phyloP scores from a whole-genome alignment of 2,888 invertebrate species.

The Eutolmus rufibarbis region DNA sequence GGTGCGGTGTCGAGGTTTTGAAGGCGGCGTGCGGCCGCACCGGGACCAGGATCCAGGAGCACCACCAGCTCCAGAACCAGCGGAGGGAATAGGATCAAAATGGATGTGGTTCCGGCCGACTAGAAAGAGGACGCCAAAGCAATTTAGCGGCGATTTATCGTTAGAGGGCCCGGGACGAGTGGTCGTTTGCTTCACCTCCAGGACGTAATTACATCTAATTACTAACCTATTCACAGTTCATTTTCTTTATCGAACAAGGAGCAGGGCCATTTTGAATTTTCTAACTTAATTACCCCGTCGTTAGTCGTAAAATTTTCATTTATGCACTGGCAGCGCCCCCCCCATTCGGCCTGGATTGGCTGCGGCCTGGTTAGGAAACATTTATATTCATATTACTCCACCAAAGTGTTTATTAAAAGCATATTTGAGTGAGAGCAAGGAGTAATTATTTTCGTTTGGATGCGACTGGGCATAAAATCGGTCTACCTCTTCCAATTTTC shows the following conservation, averaged over 20 bases:
- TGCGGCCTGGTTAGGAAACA: neutral
- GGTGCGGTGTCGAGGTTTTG: neutral
- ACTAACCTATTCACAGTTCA: conserved; percentile 20
- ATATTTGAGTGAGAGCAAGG: neutral
- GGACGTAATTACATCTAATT: conserved; percentile 17
- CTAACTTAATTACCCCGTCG: conserved; percentile 2
- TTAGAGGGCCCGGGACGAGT: neutral
- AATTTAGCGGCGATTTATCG: conserved; percentile 11
- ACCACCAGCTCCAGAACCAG: neutral
- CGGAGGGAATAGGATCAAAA: neutral
- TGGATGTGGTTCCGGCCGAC: neutral
- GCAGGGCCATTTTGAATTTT: conserved; percentile 4
- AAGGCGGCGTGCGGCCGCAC: neutral
- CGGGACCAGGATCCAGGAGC: neutral
- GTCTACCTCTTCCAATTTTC: neutral
- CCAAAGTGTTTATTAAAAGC: neutral
- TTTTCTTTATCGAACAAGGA: conserved; percentile 1
- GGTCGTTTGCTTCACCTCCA: conserved; percentile 3
- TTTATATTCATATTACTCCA: neutral
- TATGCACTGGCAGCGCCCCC: neutral
- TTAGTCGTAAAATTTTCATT: neutral
- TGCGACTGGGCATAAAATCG: neutral
- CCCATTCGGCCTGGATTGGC: neutral
- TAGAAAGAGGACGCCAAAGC: neutral
- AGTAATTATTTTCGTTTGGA: neutral